Evolutionary conservation across 2,797 vertebrate genomes (phyloP).

Genomic region (Aselliscus stoliczkanus): DNA sequence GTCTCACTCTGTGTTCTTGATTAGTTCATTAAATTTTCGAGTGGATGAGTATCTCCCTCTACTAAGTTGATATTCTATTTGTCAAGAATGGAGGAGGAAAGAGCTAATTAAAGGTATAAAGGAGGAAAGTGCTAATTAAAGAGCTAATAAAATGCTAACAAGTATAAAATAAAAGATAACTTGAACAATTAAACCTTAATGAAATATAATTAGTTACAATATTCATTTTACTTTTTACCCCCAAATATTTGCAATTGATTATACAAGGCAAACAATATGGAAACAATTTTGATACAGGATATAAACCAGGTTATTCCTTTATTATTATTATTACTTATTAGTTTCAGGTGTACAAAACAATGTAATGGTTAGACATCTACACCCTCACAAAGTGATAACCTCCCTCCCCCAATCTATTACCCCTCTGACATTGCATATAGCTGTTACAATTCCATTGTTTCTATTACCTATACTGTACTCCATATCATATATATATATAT

Average conservation of each 20-base stretch:
- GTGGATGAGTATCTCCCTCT: constrained; percentile 58
- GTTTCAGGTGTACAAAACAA: too few species aligned
- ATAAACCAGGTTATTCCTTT: not conserved
- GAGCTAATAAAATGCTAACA: constrained; percentile 35
- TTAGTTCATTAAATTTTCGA: constrained; percentile 65
- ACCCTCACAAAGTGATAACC: too few species aligned
- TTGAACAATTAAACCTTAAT: constrained; percentile 26
- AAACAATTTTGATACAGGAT: not conserved
- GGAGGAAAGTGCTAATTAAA: not conserved
- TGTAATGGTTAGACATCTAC: too few species aligned
- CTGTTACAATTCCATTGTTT: too few species aligned
- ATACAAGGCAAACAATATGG: not conserved
- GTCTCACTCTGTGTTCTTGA: constrained; percentile 61
- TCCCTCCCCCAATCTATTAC: too few species aligned
- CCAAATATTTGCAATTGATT: not conserved
- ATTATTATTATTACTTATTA: too few species aligned
- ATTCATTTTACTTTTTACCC: not conserved
- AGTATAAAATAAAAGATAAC: constrained; percentile 43
- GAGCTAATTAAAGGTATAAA: constrained; percentile 48
- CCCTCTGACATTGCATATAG: too few species aligned
- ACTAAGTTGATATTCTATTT: constrained; percentile 56
- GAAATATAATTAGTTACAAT: constrained; percentile 21
- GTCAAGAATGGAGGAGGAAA: constrained; percentile 45
- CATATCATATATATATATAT: too few species aligned
- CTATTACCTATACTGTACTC: too few species aligned